Conservation (phyloP, 2,797 vertebrate genomes). For the Girardinus metallicus region DNA sequence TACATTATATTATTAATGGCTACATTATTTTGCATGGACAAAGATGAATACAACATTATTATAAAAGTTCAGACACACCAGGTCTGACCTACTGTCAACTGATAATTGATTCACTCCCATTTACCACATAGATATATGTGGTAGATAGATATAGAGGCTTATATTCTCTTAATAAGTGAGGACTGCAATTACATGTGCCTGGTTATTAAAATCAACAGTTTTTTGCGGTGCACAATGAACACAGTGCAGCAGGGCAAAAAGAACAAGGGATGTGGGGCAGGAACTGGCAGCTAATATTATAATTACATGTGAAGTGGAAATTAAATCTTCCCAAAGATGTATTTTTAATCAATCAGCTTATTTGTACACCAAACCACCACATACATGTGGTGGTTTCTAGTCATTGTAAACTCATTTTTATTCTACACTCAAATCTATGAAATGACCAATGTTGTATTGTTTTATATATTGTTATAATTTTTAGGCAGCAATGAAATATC, state of each 20-base stretch:
- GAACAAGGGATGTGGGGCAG: slow-evolving; percentile 1
- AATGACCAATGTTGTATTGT: not conserved
- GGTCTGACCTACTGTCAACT: slow-evolving; percentile 25
- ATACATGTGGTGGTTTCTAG: not conserved
- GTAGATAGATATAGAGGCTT: too few relatives aligned
- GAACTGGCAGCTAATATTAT: slow-evolving; percentile 34
- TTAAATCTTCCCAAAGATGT: slow-evolving; percentile 5
- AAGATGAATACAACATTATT: not conserved
- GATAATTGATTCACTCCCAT: slow-evolving; percentile 48
- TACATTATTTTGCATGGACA: not conserved
- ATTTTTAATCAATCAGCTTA: slow-evolving; percentile 9
- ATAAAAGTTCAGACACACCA: not conserved
- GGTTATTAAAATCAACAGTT: slow-evolving; percentile 62
- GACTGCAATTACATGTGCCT: slow-evolving; percentile 62
- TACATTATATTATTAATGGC: not conserved
- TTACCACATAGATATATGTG: slow-evolving; percentile 48
- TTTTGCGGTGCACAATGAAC: slow-evolving; percentile 48
- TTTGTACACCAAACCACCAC: not conserved
- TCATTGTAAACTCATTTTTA: not conserved
- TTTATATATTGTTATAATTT: not conserved
- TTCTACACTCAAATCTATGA: not conserved
- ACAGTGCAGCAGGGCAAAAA: slow-evolving; percentile 32
- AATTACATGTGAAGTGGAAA: slow-evolving; percentile 31
- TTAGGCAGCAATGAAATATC: not conserved
- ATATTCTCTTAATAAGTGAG: slow-evolving; percentile 64